phyloP scores from a whole-genome alignment of 2,797 vertebrate genomes.

The Gallirallus australis region DNA sequence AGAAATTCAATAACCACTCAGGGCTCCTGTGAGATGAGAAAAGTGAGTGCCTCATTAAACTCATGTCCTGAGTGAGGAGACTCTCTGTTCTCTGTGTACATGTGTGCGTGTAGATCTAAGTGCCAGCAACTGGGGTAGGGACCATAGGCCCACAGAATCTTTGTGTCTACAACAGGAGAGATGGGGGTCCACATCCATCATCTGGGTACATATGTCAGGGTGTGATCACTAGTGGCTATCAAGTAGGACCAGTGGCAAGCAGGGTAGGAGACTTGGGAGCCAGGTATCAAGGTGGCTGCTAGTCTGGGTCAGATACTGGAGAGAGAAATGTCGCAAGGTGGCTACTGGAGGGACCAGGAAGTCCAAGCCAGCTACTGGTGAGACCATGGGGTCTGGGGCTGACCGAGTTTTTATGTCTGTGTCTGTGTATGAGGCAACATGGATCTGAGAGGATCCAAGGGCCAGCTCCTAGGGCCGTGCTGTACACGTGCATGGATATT shows the following conservation, averaged over 20 bases:
- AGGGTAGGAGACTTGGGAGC: not conserved
- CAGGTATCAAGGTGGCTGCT: not conserved
- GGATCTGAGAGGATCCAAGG: not conserved
- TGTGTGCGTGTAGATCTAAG: not conserved
- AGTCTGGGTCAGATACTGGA: accelerated
- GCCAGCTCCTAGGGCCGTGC: not conserved
- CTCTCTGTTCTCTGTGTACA: not conserved
- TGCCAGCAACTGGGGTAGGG: not conserved
- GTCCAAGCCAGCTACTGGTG: not conserved
- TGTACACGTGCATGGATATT: accelerated
- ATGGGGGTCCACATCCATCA: accelerated
- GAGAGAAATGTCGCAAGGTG: not conserved
- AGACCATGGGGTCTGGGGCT: not conserved
- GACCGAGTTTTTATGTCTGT: not conserved
- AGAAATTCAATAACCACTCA: not conserved
- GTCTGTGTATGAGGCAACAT: not conserved
- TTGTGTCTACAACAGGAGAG: accelerated
- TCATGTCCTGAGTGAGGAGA: not conserved
- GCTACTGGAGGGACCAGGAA: not conserved
- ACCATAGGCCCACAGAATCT: accelerated
- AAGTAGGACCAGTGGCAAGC: not conserved
- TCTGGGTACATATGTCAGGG: not conserved
- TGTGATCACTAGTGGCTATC: not conserved
- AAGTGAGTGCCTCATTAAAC: not conserved
- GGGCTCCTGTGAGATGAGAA: not conserved